Base-by-base conservation (phyloP, 2,113 vertebrate species). In the Protobothrops flavoviridis region DNA sequence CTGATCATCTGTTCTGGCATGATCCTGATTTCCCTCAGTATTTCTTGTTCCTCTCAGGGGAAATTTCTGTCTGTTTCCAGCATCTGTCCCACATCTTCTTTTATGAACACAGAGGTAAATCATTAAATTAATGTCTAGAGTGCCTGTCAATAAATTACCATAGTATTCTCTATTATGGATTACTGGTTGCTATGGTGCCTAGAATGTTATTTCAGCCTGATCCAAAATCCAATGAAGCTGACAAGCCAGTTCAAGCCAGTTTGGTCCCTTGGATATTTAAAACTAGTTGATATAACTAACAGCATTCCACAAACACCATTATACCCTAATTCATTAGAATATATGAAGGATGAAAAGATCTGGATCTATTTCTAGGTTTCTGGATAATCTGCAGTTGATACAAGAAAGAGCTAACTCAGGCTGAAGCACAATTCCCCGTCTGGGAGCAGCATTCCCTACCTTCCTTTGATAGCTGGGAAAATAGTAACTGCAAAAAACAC, bases 51-150 rank as follows among this genome's bases (percentile, higher is more conserved):
- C 52, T 95, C 92, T 96, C 89, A 0, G 17, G 97, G 93, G 96
- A 97, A 96, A 95, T 93, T 91, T 94, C 61, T 87, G 93, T 94
- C 90, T 94, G 91, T 94, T 95, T 87, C 94, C 93, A 93, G 87
- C 95, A 97, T 97, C 96, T 97, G 97, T 94, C 96, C 93, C 94
- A 90, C 93, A 94, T 64, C 95, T 85, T 96, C 88, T 64, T 90
- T 94, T 96, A 89, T 91, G 95, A 97, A 97, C 91, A 43, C 87
- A 96, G 95, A 95, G 90, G 90, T 33, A 97, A 96, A 97, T 95
- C 39, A 95, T 93, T 96, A 94, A 94, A 94, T 94, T 94, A 91
- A 93, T 92, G 23, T 94, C 90, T 85, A 90, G 50, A 95, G 87
- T 64, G 96, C 91, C 91, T 96, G 92, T 86, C 94, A 92, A 91